Evolutionary conservation across 2,797 vertebrate genomes (phyloP).

Genomic region (Arctocebus calabarensis): DNA sequence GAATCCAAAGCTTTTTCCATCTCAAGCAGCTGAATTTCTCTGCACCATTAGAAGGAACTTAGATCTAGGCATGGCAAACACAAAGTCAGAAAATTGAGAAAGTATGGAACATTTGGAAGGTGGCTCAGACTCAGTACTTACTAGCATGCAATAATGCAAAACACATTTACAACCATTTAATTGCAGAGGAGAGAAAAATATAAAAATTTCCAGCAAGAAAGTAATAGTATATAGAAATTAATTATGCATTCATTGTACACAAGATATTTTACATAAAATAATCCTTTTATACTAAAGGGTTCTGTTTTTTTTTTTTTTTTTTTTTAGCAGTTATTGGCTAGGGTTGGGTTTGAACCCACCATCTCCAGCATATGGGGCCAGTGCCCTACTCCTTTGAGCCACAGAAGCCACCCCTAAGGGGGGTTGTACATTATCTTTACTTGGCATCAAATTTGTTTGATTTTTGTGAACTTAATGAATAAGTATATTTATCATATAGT

Average conservation of each 20-base stretch:
- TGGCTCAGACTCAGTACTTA: not conserved
- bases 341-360: too few species aligned
- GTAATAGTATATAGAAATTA: not conserved
- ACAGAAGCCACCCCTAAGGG: not conserved
- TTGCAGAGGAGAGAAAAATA: not conserved
- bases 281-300: not conserved
- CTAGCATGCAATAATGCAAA: conserved; percentile 4
- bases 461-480: not conserved
- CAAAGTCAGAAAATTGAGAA: conserved; percentile 26
- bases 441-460: not conserved
- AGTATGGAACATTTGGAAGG: not conserved
- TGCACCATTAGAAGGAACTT: not conserved
- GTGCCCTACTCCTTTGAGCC: too few species aligned
- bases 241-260: not conserved
- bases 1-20: not conserved
- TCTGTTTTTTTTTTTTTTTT: too few species aligned
- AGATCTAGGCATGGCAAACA: not conserved
- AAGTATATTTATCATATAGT: not conserved
- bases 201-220: not conserved
- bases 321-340: too few species aligned
- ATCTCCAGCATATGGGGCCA: too few species aligned
- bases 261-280: not conserved
- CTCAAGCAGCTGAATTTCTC: not conserved
- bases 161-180: not conserved
- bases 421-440: not conserved